These are phyloP conservation scores for Halocynthia roretzi DNA, from an alignment of 23 tunicate species.

Conservation along the genomic window DNA sequence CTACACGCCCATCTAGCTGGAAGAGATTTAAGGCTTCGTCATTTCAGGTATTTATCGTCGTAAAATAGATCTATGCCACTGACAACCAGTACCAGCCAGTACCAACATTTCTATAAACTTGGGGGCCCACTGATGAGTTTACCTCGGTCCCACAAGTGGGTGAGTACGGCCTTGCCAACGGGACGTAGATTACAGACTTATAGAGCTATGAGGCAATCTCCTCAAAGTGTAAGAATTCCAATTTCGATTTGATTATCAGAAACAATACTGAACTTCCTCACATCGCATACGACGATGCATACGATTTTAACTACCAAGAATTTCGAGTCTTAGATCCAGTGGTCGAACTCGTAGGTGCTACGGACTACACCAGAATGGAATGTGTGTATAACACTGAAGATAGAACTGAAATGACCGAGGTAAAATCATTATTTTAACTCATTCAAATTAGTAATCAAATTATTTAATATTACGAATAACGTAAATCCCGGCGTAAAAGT, in stretches of 20 bases:
- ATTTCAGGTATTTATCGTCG: constrained; percentile 33
- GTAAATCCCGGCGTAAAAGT: too few relatives aligned
- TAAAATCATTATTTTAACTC: neutral
- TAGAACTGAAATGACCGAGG: constrained; percentile 29
- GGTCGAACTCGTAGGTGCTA: neutral
- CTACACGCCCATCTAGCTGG: constrained; percentile 40
- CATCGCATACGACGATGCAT: constrained; percentile 26
- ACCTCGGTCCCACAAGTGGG: too few relatives aligned
- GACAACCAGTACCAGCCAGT: too few relatives aligned
- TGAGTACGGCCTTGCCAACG: too few relatives aligned
- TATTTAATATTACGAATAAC: too few relatives aligned
- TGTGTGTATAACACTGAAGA: constrained; percentile 36
- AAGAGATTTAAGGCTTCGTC: constrained; percentile 17
- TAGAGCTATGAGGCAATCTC: neutral
- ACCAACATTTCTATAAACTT: too few relatives aligned
- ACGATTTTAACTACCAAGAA: constrained; percentile 72
- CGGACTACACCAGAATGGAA: constrained; percentile 39
- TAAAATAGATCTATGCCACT: neutral
- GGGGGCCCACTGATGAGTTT: too few relatives aligned
- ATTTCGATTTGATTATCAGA: constrained; percentile 11
- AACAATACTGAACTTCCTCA: constrained; percentile 31
- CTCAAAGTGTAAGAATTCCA: neutral
- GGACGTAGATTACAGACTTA: too few relatives aligned
- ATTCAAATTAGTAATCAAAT: too few relatives aligned
- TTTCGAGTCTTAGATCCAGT: constrained; percentile 20